Percentiles rank a stretch among this genome's conserved stretches.
phyloP scores from a whole-genome alignment of 2,888 invertebrate species.

The Coleophora deauratella region DNA sequence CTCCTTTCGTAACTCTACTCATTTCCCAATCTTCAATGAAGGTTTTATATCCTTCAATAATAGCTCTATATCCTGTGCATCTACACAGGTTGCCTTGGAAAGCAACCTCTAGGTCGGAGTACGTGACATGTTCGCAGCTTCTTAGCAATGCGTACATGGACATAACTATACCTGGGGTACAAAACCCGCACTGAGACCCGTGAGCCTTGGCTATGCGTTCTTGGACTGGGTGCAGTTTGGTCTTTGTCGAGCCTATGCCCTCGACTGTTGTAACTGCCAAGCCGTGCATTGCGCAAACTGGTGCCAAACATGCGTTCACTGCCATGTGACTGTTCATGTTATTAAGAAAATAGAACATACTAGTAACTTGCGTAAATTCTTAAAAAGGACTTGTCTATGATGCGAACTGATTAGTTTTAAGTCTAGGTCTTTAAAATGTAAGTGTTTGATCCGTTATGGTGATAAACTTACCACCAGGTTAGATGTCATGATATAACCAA shows the following conservation, averaged over 20 bases:
- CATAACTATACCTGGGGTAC: slow-evolving; percentile 94
- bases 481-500: too few relatives aligned
- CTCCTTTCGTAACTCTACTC: slow-evolving; percentile 39
- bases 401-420: too few relatives aligned
- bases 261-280: slow-evolving; percentile 89
- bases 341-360: slow-evolving; percentile 19
- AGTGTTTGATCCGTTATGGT: too few relatives aligned
- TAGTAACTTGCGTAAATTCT: too few relatives aligned
- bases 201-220: slow-evolving; percentile 87
- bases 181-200: slow-evolving; percentile 92
- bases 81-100: slow-evolving; percentile 86
- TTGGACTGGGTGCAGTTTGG: slow-evolving; percentile 85
- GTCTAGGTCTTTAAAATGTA: too few relatives aligned
- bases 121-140: slow-evolving; percentile 53
- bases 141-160: slow-evolving; percentile 89
- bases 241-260: slow-evolving; percentile 85
- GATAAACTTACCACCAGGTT: too few relatives aligned
- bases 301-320: slow-evolving; percentile 88
- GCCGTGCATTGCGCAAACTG: slow-evolving; percentile 86
- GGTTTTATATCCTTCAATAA: slow-evolving; percentile 86
- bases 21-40: slow-evolving; percentile 83
- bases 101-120: slow-evolving; percentile 80
- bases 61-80: slow-evolving; percentile 91
- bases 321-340: slow-evolving; percentile 76
- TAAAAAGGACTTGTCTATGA: too few relatives aligned